A percentile compares a stretch with the other conserved stretches of the same genome.
Conservation (phyloP, 2,888 invertebrate genomes). For the Amiota mariae region DNA sequence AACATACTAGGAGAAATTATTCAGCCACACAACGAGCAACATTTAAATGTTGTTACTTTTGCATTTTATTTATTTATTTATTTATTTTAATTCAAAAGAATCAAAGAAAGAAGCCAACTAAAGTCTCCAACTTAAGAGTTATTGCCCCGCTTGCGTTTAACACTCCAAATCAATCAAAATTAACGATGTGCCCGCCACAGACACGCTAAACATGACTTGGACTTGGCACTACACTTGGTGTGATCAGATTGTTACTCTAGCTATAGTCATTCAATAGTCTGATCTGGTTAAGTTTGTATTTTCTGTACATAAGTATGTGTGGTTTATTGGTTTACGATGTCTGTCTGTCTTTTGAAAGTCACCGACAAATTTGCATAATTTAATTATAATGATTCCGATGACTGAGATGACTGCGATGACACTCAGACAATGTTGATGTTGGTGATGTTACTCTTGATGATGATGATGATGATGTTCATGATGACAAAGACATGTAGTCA, state of each 20-base stretch:
- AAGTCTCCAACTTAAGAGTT: too few relatives aligned
- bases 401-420: too few relatives aligned
- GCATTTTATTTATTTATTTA: conserved; percentile 47
- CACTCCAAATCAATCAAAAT: conserved; percentile 61
- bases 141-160: conserved; percentile 37
- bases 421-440: conserved; percentile 37
- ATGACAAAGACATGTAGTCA: conserved; percentile 1
- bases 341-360: conserved; percentile 28
- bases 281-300: conserved; percentile 14
- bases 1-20: too few relatives aligned
- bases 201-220: conserved; percentile 33
- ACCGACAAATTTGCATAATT: conserved; percentile 58
- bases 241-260: too few relatives aligned
- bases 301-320: not conserved
- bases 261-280: not conserved
- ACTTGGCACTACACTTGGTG: too few relatives aligned
- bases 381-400: conserved; percentile 51
- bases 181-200: conserved; percentile 52
- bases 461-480: not conserved
- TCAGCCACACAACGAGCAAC: conserved; percentile 46
- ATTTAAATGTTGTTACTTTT: conserved; percentile 62
- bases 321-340: conserved; percentile 16
- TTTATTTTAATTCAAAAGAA: conserved; percentile 16
- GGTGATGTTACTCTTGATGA: not conserved
- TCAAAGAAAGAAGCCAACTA: not conserved